Evolutionary conservation across 2,888 invertebrate species (phyloP).

Genomic region (Synergus laeviventris): DNA sequence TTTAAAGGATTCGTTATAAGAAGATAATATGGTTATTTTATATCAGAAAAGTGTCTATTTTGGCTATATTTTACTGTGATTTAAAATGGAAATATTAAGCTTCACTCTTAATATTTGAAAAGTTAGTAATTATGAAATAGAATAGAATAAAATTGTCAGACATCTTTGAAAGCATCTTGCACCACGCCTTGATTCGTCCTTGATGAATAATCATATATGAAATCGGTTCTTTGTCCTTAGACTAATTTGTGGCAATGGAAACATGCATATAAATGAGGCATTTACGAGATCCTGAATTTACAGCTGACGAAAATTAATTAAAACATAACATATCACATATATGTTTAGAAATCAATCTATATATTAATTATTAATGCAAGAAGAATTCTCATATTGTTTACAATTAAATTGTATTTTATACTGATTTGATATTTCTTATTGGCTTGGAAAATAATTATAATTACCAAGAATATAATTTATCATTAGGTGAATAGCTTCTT

Average conservation of each 20-base stretch:
- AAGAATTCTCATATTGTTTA: too few relatives aligned
- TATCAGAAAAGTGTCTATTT: too few relatives aligned
- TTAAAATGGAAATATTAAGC: too few relatives aligned
- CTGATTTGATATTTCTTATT: background rate
- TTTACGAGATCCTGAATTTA: background rate
- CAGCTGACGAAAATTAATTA: background rate
- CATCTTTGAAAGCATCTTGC: slow-evolving; percentile 13
- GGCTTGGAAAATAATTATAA: background rate
- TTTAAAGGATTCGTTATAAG: too few relatives aligned
- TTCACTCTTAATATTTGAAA: too few relatives aligned
- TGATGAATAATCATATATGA: slow-evolving; percentile 28
- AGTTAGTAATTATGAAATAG: too few relatives aligned
- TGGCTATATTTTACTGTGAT: too few relatives aligned
- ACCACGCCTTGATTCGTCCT: slow-evolving; percentile 42
- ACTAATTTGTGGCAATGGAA: background rate
- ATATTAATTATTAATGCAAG: too few relatives aligned
- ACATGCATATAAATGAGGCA: background rate
- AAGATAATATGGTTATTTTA: too few relatives aligned
- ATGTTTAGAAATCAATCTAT: too few relatives aligned
- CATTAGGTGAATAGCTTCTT: slow-evolving; percentile 9
- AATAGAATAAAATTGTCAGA: too few relatives aligned
- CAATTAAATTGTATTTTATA: slow-evolving; percentile 1
- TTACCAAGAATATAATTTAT: background rate
- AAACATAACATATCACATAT: background rate
- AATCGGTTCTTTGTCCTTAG: slow-evolving; percentile 17